Conservation (phyloP, 2,797 vertebrate species). For the Pipistrellus pipistrellus region DNA sequence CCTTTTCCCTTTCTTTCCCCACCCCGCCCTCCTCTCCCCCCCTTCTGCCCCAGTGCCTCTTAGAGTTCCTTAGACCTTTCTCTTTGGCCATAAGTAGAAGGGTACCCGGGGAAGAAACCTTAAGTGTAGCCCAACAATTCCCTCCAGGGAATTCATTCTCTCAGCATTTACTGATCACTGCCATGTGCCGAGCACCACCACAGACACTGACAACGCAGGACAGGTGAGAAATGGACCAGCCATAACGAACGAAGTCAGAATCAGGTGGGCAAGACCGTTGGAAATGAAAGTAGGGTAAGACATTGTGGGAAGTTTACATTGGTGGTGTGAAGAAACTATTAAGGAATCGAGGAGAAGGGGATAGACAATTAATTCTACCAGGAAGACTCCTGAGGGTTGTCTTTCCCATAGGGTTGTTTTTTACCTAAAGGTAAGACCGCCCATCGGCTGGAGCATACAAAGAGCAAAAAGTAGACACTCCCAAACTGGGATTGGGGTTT, state of each 20-base stretch:
- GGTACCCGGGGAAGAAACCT: neutral
- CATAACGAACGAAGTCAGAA: neutral
- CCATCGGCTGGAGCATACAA: neutral
- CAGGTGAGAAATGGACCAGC: neutral
- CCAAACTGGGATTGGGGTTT: neutral
- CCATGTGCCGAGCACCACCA: too few species aligned
- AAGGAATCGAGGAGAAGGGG: neutral
- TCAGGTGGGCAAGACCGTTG: fast-evolving
- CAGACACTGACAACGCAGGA: neutral
- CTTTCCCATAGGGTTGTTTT: neutral
- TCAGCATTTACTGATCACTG: neutral
- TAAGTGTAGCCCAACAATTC: neutral
- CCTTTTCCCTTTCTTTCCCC: neutral
- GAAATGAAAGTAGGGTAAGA: neutral
- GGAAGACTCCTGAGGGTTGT: neutral
- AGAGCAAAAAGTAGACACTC: neutral
- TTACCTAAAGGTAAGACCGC: neutral
- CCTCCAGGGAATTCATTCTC: neutral
- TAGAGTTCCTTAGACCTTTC: neutral
- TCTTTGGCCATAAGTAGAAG: neutral
- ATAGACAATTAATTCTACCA: neutral
- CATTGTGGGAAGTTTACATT: neutral
- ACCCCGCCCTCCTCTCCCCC: too few species aligned
- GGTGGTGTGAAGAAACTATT: neutral
- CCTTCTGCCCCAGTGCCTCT: neutral